A percentile compares a stretch with the other conserved stretches of the same genome.
Evolutionary conservation across 30 jellyfish, hydroid and myxozoan species (phyloP).

Genomic region (Hydra vulgaris): DNA sequence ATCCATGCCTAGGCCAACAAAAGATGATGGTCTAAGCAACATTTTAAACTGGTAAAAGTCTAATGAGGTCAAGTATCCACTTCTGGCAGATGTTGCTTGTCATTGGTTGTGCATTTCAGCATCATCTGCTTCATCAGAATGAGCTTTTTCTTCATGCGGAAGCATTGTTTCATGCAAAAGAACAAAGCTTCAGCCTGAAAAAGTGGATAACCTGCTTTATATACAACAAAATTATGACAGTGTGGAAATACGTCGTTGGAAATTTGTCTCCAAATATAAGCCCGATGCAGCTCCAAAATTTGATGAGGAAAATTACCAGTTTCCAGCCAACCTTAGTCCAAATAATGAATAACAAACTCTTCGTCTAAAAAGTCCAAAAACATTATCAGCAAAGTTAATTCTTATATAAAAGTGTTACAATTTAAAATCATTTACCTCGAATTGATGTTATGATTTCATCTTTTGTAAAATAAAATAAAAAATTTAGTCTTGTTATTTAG

Average conservation of each 20-base stretch:
- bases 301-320: neutral
- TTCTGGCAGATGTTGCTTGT: neutral
- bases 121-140: neutral
- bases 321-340: neutral
- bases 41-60: neutral
- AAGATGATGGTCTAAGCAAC: neutral
- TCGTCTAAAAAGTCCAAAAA: neutral
- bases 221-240: neutral
- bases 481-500: neutral
- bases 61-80: neutral
- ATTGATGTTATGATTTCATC: neutral
- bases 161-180: neutral
- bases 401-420: neutral
- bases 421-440: neutral
- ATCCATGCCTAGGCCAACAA: neutral
- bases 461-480: neutral
- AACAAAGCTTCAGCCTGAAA: neutral
- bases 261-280: neutral
- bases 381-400: neutral
- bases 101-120: neutral
- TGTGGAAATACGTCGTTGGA: neutral
- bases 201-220: neutral
- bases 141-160: neutral
- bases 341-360: neutral
- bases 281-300: neutral